Base-by-base conservation (phyloP, 2,888 invertebrate genomes). In the Catocala fraxini region DNA sequence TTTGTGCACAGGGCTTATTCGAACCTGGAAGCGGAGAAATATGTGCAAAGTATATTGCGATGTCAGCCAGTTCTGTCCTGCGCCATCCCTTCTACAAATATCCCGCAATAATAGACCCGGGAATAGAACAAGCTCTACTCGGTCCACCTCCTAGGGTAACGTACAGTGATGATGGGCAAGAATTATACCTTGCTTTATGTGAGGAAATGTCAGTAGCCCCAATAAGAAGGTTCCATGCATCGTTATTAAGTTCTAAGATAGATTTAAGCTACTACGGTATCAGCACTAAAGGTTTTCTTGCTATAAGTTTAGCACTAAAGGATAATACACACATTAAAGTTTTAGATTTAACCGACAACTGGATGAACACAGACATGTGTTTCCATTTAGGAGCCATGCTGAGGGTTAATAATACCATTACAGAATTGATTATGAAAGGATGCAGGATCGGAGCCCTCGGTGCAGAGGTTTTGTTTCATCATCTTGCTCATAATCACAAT, bases 11-110 rank as follows among this genome's bases (percentile, higher is more conserved):
- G 46, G 89, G 87, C 0, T 66, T 88, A 10, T 90, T 88, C 58
- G 62, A 81, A 5, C 86, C 89, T 4, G 89, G 86, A 0, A 90
- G 87, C 58, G 89, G 84, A 5, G 88, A 91, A 66, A 65, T 92
- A 71, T 93, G 92, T 66, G 59, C 79, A 1, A 84, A 89, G 56
- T 89, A 89, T 61, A 66, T 91, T 4, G 4, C 77, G 0, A 70
- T 87, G 75, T 92, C 92, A 0, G 82, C 82, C 42, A 92, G 91
- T 66, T 80, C 81, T 5, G 39, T 63, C 4, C 9, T 56, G 0
- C 42, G 55, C 1, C 63, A 63, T 59, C 34, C 47, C 0, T 63
- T 56, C 25, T 63, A 52, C 39, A 63, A 56, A 13, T 87, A 86
- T 56, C 88, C 87, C 10, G 70, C 75, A 3, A 64, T 88, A 25